phyloP scores from a whole-genome alignment of 2,113 vertebrate genomes.

The Trematocara zebra region DNA sequence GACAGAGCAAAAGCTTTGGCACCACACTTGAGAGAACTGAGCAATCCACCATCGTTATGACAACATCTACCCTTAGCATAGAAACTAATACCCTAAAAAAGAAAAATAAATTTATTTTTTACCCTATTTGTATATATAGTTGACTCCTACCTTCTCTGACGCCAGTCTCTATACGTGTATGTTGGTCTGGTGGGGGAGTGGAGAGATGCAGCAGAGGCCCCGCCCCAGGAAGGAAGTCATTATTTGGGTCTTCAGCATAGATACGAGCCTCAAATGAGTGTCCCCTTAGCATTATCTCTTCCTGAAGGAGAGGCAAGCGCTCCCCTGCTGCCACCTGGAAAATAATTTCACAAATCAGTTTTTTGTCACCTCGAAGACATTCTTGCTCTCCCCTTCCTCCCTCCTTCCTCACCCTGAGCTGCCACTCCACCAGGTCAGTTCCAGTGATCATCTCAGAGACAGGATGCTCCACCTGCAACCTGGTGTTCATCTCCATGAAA shows the following conservation, averaged over 20 bases:
- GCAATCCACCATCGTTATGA: background rate
- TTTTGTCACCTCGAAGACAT: background rate
- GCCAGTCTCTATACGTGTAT: conserved; percentile 91
- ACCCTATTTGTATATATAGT: background rate
- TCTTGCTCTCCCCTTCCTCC: background rate
- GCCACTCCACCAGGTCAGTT: conserved; percentile 97
- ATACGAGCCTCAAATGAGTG: conserved; percentile 97
- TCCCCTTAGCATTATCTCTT: conserved; percentile 82
- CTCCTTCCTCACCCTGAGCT: conserved; percentile 82
- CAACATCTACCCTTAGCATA: background rate
- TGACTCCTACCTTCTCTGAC: conserved; percentile 84
- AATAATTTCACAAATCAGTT: background rate
- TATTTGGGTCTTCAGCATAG: conserved; percentile 92
- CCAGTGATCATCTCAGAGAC: conserved; percentile 98
- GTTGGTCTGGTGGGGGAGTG: conserved; percentile 75
- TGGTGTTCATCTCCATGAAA: conserved; percentile 99
- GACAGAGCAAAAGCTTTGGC: background rate
- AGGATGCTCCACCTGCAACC: conserved; percentile 95
- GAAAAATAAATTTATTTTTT: background rate
- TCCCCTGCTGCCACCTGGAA: conserved; percentile 92
- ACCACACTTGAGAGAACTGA: background rate
- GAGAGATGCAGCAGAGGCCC: conserved; percentile 89
- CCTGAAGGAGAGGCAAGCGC: conserved; percentile 86
- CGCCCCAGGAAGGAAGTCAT: conserved; percentile 90
- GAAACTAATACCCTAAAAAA: background rate